These are phyloP conservation scores for Anthopleura sola DNA, from an alignment of 64 coral and sea anemone genomes.

Conservation along the genomic window DNA sequence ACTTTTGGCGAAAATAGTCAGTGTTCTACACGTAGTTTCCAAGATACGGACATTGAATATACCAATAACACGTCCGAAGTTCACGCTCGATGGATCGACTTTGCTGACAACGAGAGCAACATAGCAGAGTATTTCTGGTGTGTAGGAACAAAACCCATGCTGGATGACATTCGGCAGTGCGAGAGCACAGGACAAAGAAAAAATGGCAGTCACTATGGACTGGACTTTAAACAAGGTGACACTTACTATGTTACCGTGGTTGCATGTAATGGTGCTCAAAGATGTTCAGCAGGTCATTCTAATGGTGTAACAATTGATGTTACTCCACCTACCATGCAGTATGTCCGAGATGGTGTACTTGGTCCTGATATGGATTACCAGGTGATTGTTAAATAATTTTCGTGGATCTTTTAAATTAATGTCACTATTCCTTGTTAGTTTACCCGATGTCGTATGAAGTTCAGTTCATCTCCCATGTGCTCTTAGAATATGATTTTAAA, in stretches of 20 bases:
- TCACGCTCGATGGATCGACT: slow-evolving; percentile 76
- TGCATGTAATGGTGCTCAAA: slow-evolving; percentile 88
- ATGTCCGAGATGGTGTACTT: slow-evolving; percentile 95
- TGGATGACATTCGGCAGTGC: slow-evolving; percentile 70
- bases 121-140: slow-evolving; percentile 89
- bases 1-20: slow-evolving; percentile 78
- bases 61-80: slow-evolving; percentile 60
- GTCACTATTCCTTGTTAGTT: background rate
- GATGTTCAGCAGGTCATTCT: slow-evolving; percentile 79
- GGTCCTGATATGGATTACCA: slow-evolving; percentile 98
- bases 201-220: slow-evolving; percentile 74
- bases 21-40: slow-evolving; percentile 79
- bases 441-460: too few species aligned
- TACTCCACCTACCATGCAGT: slow-evolving; percentile 78
- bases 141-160: slow-evolving; percentile 69
- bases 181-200: slow-evolving; percentile 67
- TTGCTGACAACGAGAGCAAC: slow-evolving; percentile 74
- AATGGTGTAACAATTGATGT: slow-evolving; percentile 85
- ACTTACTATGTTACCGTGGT: slow-evolving; percentile 77
- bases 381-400: slow-evolving; percentile 6
- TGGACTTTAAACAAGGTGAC: slow-evolving; percentile 56
- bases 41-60: slow-evolving; percentile 73
- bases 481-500: too few species aligned
- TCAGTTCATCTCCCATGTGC: too few species aligned
- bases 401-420: too few species aligned